Evolutionary conservation across 2,888 invertebrate species (phyloP).

Genomic region (Folsomia manolachei): DNA sequence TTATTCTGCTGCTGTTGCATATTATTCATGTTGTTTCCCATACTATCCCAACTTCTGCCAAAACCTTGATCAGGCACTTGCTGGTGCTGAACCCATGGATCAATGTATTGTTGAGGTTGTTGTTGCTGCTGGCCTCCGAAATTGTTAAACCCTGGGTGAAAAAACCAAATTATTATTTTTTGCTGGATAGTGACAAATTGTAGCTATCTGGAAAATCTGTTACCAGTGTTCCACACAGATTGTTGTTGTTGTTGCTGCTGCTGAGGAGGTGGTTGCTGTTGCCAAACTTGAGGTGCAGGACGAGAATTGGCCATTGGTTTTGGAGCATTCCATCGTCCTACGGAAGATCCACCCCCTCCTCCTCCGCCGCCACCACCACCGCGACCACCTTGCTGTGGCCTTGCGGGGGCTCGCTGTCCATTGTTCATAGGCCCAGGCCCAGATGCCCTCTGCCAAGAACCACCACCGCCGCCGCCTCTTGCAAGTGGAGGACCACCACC

Average conservation of each 20-base stretch:
- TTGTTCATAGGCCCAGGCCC: neutral
- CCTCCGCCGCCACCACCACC: slow-evolving; percentile 10
- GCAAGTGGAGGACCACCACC: slow-evolving; percentile 31
- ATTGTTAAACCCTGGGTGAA: neutral
- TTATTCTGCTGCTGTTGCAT: neutral
- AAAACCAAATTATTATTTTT: too few species aligned
- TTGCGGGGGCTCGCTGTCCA: neutral
- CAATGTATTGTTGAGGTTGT: slow-evolving; percentile 15
- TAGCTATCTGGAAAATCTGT: too few species aligned
- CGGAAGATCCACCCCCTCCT: slow-evolving; percentile 19
- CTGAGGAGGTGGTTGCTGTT: slow-evolving; percentile 10
- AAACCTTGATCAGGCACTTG: slow-evolving; percentile 53
- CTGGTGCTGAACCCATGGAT: slow-evolving; percentile 34
- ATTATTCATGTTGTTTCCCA: slow-evolving; percentile 41
- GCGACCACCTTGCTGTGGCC: slow-evolving; percentile 11
- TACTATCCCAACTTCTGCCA: slow-evolving; percentile 53
- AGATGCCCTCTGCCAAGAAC: slow-evolving; percentile 14
- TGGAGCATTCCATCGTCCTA: slow-evolving; percentile 10
- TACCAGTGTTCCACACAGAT: slow-evolving; percentile 9
- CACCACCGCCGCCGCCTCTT: slow-evolving; percentile 22
- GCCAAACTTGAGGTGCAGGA: slow-evolving; percentile 2
- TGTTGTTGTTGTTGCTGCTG: slow-evolving; percentile 20
- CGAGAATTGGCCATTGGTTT: neutral
- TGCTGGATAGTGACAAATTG: neutral
- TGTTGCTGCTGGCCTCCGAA: slow-evolving; percentile 14